These are phyloP conservation scores for Tetranychus cinnabarinus DNA, from an alignment of 1,140 invertebrate species.

Conservation along the genomic window DNA sequence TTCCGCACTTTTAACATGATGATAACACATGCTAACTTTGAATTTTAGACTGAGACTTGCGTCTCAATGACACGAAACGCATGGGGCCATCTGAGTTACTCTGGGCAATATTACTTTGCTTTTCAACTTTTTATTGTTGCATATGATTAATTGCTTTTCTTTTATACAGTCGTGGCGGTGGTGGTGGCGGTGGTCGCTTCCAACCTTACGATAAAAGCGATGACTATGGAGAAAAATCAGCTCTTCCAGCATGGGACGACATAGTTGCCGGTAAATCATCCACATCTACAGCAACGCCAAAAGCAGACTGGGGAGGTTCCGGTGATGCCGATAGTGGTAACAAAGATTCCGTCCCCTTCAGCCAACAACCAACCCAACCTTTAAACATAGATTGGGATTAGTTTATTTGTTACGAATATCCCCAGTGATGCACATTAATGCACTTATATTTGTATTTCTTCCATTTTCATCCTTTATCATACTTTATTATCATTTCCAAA, in stretches of 20 bases:
- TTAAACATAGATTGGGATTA: neutral
- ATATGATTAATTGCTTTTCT: neutral
- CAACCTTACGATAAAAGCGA: neutral
- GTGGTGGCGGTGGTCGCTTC: neutral
- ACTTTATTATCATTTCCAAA: no score
- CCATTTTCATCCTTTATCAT: no score
- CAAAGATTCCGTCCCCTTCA: no score
- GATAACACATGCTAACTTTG: neutral
- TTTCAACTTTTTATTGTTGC: neutral
- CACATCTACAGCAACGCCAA: no score
- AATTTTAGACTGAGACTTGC: neutral
- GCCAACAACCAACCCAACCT: neutral
- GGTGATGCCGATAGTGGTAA: no score
- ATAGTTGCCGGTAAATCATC: no score
- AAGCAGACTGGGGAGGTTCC: no score
- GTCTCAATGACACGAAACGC: neutral
- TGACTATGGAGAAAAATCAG: neutral
- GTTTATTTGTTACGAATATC: neutral
- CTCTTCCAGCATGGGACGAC: no score
- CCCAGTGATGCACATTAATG: neutral
- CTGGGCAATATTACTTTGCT: neutral
- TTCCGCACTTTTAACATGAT: neutral
- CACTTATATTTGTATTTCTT: no score
- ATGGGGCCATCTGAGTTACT: neutral
- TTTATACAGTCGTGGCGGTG: neutral